A percentile compares a stretch with the other conserved stretches of the same genome.
These are phyloP conservation scores for Hypercompe scribonia DNA, from an alignment of 2,888 invertebrate species.

Conservation along the genomic window DNA sequence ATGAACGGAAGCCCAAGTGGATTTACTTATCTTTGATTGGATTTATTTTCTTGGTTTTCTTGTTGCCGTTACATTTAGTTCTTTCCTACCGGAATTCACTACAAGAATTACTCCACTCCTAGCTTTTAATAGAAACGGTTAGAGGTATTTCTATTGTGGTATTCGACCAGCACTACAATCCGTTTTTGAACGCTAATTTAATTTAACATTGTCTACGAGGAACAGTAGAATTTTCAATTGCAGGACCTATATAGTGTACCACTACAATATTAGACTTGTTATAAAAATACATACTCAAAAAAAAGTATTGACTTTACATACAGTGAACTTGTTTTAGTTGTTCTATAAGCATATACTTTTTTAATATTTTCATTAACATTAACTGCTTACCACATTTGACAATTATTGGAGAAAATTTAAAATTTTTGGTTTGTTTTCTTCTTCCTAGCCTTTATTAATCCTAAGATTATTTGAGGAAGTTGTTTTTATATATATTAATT, in stretches of 20 bases:
- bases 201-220: constrained; percentile 10
- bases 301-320: too few relatives aligned
- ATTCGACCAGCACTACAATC: background rate
- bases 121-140: constrained; percentile 8
- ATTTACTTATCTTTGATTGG: too few relatives aligned
- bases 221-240: too few relatives aligned
- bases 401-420: too few relatives aligned
- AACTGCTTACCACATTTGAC: too few relatives aligned
- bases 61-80: background rate
- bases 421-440: too few relatives aligned
- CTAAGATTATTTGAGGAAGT: too few relatives aligned
- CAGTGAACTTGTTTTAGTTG: background rate
- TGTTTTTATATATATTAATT: too few relatives aligned
- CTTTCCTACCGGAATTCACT: background rate
- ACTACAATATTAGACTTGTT: background rate
- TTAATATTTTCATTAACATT: background rate
- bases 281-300: too few relatives aligned
- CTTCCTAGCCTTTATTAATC: too few relatives aligned
- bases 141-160: constrained; percentile 9
- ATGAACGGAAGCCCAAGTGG: background rate
- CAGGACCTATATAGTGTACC: background rate
- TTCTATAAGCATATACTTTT: background rate
- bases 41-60: background rate
- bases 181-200: background rate
- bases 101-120: background rate